Percentiles rank a stretch among this genome's conserved stretches.
Conservation (phyloP, 64 coral and sea anemone species). For the Orbicella faveolata region DNA sequence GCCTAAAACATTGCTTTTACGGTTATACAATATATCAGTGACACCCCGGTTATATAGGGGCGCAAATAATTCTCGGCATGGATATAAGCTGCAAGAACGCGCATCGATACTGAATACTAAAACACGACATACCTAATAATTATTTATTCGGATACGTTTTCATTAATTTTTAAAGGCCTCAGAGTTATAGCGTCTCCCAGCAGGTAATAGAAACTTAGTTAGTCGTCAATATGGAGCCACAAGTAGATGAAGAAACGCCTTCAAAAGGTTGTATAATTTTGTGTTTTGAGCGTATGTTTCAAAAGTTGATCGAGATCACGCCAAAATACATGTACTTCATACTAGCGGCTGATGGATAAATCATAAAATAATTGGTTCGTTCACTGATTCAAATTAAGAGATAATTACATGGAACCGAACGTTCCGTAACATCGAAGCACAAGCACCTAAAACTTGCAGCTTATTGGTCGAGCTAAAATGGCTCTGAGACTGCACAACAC, state of each 20-base stretch:
- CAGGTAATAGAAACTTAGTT: background rate
- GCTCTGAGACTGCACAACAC: slow-evolving; percentile 86
- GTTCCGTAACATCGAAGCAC: background rate
- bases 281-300: slow-evolving; percentile 32
- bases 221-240: background rate
- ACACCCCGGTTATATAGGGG: background rate
- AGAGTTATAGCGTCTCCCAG: slow-evolving; percentile 8
- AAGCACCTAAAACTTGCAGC: background rate
- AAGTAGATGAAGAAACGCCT: background rate
- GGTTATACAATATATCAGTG: no score
- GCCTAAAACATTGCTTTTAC: background rate
- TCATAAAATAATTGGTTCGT: background rate
- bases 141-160: background rate
- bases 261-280: slow-evolving; percentile 18
- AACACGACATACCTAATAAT: background rate
- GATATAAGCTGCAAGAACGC: background rate
- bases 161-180: slow-evolving; percentile 32
- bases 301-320: slow-evolving; percentile 22
- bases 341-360: slow-evolving; percentile 30
- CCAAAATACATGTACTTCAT: slow-evolving; percentile 39
- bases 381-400: background rate
- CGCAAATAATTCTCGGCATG: background rate
- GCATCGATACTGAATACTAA: background rate
- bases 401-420: background rate
- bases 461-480: slow-evolving; percentile 31